phyloP scores from a whole-genome alignment of 2,797 vertebrate species.

The Vespertilio murinus region DNA sequence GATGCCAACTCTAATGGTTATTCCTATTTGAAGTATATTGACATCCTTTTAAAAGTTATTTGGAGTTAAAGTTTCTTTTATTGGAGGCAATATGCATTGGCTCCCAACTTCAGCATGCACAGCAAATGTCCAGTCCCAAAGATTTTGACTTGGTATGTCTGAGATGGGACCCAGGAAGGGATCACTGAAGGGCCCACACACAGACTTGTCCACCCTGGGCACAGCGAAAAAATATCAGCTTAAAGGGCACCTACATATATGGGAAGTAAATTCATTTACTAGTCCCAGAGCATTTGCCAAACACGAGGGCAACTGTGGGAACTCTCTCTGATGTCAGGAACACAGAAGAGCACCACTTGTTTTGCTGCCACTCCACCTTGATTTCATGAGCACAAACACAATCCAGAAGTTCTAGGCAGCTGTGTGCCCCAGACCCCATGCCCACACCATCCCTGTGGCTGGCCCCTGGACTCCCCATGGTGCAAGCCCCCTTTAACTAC shows the following conservation, averaged over 20 bases:
- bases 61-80: conserved; percentile 56
- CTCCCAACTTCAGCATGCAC: conserved; percentile 24
- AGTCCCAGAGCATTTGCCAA: not conserved
- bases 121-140: conserved; percentile 29
- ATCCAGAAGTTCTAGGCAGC: not conserved
- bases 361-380: not conserved
- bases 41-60: conserved; percentile 60
- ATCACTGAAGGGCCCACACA: not conserved
- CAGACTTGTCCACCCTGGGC: not conserved
- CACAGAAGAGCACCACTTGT: not conserved
- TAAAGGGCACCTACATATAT: not conserved
- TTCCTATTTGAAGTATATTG: conserved; percentile 66
- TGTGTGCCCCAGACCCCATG: not conserved
- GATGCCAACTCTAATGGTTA: conserved; percentile 65
- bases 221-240: not conserved
- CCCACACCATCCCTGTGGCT: not conserved
- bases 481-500: not conserved
- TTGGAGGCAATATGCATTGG: not conserved
- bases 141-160: conserved; percentile 22
- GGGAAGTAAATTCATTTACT: not conserved
- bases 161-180: not conserved
- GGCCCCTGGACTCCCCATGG: not conserved
- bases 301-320: not conserved
- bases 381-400: not conserved
- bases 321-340: not conserved